Evolutionary conservation across 1,140 invertebrate species (phyloP), one percentile per base, ranked within the genome.

Genomic region (Zaprionus lachaisei): DNA sequence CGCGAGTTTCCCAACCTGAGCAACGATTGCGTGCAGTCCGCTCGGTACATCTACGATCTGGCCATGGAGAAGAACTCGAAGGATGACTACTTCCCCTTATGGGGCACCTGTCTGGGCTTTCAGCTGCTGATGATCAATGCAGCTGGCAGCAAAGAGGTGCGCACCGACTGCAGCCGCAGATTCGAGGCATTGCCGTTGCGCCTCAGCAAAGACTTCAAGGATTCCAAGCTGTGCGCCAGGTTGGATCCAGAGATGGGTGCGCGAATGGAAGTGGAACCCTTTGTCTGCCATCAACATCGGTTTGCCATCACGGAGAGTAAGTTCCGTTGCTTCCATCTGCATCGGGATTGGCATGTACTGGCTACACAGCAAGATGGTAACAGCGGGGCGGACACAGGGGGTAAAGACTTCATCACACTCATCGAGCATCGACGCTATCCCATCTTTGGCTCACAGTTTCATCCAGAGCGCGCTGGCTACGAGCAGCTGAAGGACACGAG

Each of bases 81-180:
- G 0, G 96, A 95, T 2, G 94, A 95, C 69, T 95, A 96, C 82
- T 98, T 98, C 87, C 97, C 98, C 0, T 91, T 98, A 24, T 96
- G 97, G 94, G 98, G 97, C 2, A 98, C 96, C 4, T 99, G 98
- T 91, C 93, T 98, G 7, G 98, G 98, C 15, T 98, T 98, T 89
- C 96, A 99, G 92, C 90, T 98, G 20, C 91, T 99, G 26, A 94
- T 96, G 15, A 96, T 95, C 64, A 81, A 96, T 4, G 96, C 95
- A 0, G 95, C 95, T 0, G 94, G 95, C 15, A 38, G 12, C 0
- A 57, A 63, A 1, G 64, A 78, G n/a, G 63, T 81, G 71, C 81
- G 91, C n/a, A 72, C 69, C 12, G 56, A 66, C n/a, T 92, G 91
- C 17, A 7, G 20, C 5, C n/a, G 2, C 1, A 80, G 83, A 26